Evolutionary conservation across 2,797 vertebrate genomes (phyloP), one percentile per base, ranked within the genome.

Genomic region (Liparis tanakae): DNA sequence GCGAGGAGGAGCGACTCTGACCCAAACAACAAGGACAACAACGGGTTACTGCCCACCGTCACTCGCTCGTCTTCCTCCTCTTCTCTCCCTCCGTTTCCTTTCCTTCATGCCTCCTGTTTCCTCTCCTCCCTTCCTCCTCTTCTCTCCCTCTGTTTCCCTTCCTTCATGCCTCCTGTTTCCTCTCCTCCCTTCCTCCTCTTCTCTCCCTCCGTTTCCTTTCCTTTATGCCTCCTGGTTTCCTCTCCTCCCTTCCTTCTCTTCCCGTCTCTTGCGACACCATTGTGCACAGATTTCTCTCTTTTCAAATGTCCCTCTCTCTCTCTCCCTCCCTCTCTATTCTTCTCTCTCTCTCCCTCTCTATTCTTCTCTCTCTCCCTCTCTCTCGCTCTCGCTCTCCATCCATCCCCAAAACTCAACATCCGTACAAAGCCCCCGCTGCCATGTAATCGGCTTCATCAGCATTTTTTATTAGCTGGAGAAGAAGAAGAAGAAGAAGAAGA

Each of bases 391-490:
- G 33, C 81, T 79, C 81, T 80, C 57, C 70, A 76, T 81, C 85
- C 58, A 64, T 70, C 76, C 76, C 73, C 89, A 84, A 87, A 86
- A 90, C 84, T 78, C 82, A 83, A 70, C 76, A 30, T 79, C 81
- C 67, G 43, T 65, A 90, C 87, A 90, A 91, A 89, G 87, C 88
- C 66, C 66, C 61, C 0, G 72, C 88, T 82, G 87, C 90, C 85
- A 85, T 93, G 90, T 93, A 94, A 95, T 95, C 94, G 83, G 87
- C 93, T 94, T 93, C 91, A 95, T 93, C 93, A 93, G 89, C 89
- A 81, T 89, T 94, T 94, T 94, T 93, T 94, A 94, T 95, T 94
- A 95, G 91, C 91, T 87, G 81, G 91, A 30, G 25, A 30, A 30
- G 81, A 91, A 93, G 90, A 92, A 94, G 93, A 94, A 94, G 25